Conservation (phyloP, 2,113 vertebrate genomes). For the Rhea americana region DNA sequence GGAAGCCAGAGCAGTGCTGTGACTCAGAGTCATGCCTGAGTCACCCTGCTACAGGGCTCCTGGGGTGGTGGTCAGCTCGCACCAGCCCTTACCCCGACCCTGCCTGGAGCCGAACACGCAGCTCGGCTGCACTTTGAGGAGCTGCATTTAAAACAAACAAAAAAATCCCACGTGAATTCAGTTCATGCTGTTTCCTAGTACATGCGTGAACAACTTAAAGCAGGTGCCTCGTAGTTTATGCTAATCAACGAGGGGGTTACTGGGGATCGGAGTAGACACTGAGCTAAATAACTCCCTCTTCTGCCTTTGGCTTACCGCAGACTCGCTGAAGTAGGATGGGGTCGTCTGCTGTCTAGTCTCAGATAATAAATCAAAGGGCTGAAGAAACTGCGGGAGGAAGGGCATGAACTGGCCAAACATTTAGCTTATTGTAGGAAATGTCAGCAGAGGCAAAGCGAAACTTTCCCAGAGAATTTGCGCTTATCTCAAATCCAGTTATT, state of each 20-base stretch:
- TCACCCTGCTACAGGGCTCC: not conserved
- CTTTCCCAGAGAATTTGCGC: conserved; percentile 44
- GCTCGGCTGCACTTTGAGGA: not conserved
- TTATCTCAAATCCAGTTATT: conserved; percentile 7
- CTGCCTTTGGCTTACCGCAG: conserved; percentile 8
- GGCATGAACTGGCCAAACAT: conserved; percentile 55
- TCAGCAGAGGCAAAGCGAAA: conserved; percentile 7
- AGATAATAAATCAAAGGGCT: conserved; percentile 57
- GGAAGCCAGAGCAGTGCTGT: conserved; percentile 27
- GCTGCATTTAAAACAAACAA: not conserved
- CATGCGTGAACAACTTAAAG: not conserved
- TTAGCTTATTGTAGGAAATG: conserved; percentile 27
- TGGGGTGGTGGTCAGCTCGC: not conserved
- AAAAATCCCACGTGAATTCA: not conserved
- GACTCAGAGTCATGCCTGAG: conserved; percentile 40
- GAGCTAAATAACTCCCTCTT: not conserved
- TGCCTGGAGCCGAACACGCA: rapidly evolving
- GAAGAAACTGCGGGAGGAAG: conserved; percentile 33
- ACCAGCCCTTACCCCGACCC: not conserved
- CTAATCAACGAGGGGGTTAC: conserved; percentile 9
- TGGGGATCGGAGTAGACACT: not conserved
- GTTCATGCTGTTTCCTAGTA: not conserved
- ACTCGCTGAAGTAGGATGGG: not conserved
- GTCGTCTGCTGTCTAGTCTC: conserved; percentile 15
- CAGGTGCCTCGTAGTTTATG: conserved; percentile 41